These are phyloP conservation scores for Chrysolina americana DNA, from an alignment of 2,888 invertebrate species.

Conservation along the genomic window DNA sequence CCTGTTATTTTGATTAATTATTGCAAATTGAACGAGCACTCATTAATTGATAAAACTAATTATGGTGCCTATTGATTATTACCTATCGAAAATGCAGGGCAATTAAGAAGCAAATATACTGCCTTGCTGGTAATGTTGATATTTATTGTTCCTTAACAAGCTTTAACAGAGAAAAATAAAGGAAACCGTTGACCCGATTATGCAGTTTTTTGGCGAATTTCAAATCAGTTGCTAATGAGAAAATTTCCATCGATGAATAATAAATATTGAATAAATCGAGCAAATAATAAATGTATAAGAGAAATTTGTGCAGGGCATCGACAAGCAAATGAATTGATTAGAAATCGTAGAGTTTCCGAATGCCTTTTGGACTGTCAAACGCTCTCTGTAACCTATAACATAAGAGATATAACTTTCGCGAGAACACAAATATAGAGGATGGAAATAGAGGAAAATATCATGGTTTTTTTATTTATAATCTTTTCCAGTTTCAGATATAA, in stretches of 20 bases:
- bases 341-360: not conserved
- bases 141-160: slow-evolving; percentile 21
- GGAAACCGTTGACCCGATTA: slow-evolving; percentile 5
- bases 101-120: slow-evolving; percentile 1
- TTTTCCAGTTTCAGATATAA: too few species aligned
- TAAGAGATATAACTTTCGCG: too few species aligned
- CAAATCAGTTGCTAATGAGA: not conserved
- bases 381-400: not conserved
- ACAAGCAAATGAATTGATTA: not conserved
- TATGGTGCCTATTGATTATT: not conserved
- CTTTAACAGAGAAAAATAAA: not conserved
- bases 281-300: not conserved
- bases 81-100: not conserved
- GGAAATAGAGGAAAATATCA: too few species aligned
- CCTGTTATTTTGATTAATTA: slow-evolving; percentile 1
- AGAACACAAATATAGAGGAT: too few species aligned
- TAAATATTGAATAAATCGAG: not conserved
- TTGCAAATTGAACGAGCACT: not conserved
- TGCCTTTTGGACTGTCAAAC: not conserved
- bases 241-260: slow-evolving; percentile 9
- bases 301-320: not conserved
- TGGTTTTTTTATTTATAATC: too few species aligned
- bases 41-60: slow-evolving; percentile 7
- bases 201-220: not conserved
- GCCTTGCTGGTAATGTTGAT: not conserved